These are phyloP conservation scores for Glaucopsyche alexis DNA, from an alignment of 2,888 invertebrate species.

Conservation along the genomic window DNA sequence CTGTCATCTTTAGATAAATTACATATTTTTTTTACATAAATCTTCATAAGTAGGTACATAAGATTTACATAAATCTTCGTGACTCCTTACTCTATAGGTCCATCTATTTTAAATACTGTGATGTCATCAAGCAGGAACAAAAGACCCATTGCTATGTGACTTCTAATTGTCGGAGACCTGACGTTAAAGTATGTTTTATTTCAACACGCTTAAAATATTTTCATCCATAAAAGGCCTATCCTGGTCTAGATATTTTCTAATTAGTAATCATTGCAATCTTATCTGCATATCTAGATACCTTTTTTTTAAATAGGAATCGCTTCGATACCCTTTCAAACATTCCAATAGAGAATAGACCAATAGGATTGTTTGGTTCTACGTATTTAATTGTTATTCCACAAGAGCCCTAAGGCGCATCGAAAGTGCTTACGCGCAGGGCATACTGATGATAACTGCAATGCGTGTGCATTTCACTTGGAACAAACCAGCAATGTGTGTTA, in stretches of 20 bases:
- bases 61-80: too few species aligned
- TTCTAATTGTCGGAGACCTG: too few species aligned
- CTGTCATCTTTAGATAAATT: not conserved
- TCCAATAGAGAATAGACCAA: not conserved
- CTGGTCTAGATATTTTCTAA: not conserved
- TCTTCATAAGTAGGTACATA: too few species aligned
- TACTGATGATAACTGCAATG: slow-evolving; percentile 6
- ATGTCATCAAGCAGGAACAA: too few species aligned
- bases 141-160: too few species aligned
- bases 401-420: slow-evolving; percentile 5
- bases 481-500: not conserved
- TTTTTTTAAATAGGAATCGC: not conserved
- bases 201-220: too few species aligned
- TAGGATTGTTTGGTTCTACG: not conserved
- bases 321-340: not conserved
- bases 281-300: not conserved
- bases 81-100: not conserved
- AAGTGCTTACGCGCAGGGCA: slow-evolving; percentile 20
- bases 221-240: too few species aligned
- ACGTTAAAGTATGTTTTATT: too few species aligned
- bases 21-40: too few species aligned
- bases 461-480: slow-evolving; percentile 14
- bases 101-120: too few species aligned
- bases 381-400: slow-evolving; percentile 1
- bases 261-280: not conserved